Evolutionary conservation across 2,113 vertebrate genomes (phyloP).

Genomic region (Urocitellus parryii): DNA sequence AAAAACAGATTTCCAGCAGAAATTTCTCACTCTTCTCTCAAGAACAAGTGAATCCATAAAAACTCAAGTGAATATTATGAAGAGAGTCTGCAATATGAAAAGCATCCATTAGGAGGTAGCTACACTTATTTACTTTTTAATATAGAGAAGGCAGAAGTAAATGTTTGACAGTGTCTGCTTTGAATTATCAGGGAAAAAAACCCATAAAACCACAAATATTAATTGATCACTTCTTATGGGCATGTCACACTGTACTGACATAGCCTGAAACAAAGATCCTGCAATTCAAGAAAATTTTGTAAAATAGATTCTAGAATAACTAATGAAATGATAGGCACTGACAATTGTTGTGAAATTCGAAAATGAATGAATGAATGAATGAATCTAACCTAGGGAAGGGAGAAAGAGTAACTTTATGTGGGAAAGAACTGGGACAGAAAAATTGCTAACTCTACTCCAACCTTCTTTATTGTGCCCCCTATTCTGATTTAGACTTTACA

Average conservation of each 20-base stretch:
- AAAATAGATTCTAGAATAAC: slow-evolving; percentile 21
- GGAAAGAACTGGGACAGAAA: not conserved
- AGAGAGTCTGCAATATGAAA: not conserved
- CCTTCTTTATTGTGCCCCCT: not conserved
- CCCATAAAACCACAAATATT: not conserved
- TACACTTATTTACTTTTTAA: not conserved
- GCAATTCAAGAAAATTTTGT: not conserved
- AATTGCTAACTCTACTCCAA: not conserved
- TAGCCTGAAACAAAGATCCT: not conserved
- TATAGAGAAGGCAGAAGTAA: slow-evolving; percentile 35
- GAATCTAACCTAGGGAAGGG: not conserved
- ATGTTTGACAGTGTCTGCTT: not conserved
- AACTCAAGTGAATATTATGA: not conserved
- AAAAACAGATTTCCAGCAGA: not conserved
- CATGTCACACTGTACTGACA: not conserved
- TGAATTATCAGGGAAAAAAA: not conserved
- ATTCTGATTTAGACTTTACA: not conserved
- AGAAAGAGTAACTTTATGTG: not conserved
- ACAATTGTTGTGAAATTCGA: not conserved
- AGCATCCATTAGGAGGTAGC: not conserved
- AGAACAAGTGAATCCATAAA: slow-evolving; percentile 32
- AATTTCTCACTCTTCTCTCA: not conserved
- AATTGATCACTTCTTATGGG: not conserved
- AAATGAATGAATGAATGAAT: not conserved
- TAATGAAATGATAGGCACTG: not conserved